These are phyloP conservation scores for Taeniopygia guttata DNA, from an alignment of 2,797 vertebrate species.

Conservation along the genomic window DNA sequence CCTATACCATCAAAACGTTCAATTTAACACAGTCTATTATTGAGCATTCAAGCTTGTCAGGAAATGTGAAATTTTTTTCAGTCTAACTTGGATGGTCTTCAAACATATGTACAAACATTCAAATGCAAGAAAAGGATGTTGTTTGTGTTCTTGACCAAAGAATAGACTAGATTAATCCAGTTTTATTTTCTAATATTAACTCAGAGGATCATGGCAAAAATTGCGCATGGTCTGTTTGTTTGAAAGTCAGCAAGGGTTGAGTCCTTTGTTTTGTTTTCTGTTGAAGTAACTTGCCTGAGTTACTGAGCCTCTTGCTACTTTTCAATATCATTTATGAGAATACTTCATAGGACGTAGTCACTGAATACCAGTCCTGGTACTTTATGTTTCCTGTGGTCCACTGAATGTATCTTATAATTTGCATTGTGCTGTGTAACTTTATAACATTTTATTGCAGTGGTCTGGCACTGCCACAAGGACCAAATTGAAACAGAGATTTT, in stretches of 20 bases:
- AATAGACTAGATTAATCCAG: conserved; percentile 25
- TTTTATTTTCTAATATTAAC: neutral
- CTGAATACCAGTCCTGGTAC: neutral
- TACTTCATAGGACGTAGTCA: neutral
- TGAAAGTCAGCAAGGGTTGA: neutral
- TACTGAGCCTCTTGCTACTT: neutral
- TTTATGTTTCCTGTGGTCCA: neutral
- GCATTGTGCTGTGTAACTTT: neutral
- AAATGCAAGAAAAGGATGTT: neutral
- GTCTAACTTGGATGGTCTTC: neutral
- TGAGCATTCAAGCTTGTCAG: conserved; percentile 13
- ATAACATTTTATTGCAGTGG: neutral
- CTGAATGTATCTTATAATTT: neutral
- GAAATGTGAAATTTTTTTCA: conserved; percentile 22
- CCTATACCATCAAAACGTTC: neutral
- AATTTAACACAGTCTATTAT: conserved; percentile 11
- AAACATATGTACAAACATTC: conserved; percentile 8
- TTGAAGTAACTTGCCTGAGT: neutral
- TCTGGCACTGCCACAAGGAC: neutral
- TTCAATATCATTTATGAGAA: neutral
- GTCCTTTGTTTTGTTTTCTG: neutral
- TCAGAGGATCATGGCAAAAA: neutral
- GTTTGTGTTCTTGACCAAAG: conserved; percentile 11
- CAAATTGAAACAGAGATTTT: no score
- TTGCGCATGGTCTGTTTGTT: neutral